Evolutionary conservation across 2,113 vertebrate species (phyloP).

Genomic region (Tachysurus fulvidraco): DNA sequence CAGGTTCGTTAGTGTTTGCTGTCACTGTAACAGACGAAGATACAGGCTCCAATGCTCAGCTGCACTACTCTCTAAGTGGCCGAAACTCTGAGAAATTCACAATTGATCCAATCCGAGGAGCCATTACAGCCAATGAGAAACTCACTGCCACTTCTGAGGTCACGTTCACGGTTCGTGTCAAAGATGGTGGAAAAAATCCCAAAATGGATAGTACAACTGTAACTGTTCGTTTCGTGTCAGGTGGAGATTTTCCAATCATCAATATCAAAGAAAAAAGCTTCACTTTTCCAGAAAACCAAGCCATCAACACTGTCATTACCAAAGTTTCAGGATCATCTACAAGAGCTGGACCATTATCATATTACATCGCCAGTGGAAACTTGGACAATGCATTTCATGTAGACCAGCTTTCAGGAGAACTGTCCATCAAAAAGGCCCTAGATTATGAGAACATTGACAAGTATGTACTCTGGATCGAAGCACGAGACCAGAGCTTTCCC

Average conservation of each 20-base stretch:
- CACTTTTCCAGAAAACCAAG: constrained; percentile 89
- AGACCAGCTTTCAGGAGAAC: constrained; percentile 88
- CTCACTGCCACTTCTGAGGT: constrained; percentile 83
- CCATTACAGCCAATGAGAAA: constrained; percentile 82
- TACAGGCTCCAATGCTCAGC: constrained; percentile 83
- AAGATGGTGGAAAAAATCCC: constrained; percentile 80
- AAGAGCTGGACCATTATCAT: constrained; percentile 86
- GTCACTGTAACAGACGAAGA: constrained; percentile 95
- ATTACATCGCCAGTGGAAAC: constrained; percentile 93
- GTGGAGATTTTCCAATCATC: constrained; percentile 86
- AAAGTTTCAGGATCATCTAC: constrained; percentile 81
- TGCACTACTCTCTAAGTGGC: constrained; percentile 90
- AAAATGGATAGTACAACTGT: constrained; percentile 90
- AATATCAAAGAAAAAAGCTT: constrained; percentile 81
- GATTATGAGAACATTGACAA: constrained; percentile 92
- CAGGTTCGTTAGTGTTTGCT: constrained; percentile 92
- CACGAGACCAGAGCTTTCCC: constrained; percentile 91
- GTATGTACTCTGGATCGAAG: constrained; percentile 92
- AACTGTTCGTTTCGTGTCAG: constrained; percentile 88
- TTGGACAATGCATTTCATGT: constrained; percentile 86
- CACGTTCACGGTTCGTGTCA: constrained; percentile 89
- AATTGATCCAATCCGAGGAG: constrained; percentile 87
- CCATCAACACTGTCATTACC: constrained; percentile 81
- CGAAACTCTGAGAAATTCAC: constrained; percentile 89
- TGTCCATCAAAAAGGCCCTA: constrained; percentile 79